Percentiles rank a stretch among this genome's conserved stretches.
Evolutionary conservation across 2,113 vertebrate species (phyloP).

Genomic region (Planiliza haematocheilus): DNA sequence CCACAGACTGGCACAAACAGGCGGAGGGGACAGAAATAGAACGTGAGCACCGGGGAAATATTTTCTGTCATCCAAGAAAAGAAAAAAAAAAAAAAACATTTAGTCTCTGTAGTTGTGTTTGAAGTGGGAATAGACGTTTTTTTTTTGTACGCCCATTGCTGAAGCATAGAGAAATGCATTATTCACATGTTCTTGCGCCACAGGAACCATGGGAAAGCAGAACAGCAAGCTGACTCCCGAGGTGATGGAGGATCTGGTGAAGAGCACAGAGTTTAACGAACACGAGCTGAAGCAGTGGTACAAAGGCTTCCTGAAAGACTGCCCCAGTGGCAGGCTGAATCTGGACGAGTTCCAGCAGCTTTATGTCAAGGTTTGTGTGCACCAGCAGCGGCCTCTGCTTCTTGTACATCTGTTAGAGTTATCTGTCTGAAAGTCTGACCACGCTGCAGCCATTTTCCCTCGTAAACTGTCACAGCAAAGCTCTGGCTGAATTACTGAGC

Average conservation of each 20-base stretch:
- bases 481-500: constrained; percentile 23
- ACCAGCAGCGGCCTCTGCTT: background rate
- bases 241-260: constrained; percentile 99
- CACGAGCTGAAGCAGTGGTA: constrained; percentile 89
- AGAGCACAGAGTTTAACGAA: constrained; percentile 90
- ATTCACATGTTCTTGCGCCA: constrained; percentile 71
- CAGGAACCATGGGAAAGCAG: constrained; percentile 98
- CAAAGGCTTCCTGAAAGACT: constrained; percentile 87
- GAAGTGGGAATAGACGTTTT: constrained; percentile 27
- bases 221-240: constrained; percentile 99
- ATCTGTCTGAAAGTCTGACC: constrained; percentile 2
- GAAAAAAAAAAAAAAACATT: constrained; percentile 11
- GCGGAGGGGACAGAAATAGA: constrained; percentile 70
- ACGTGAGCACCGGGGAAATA: constrained; percentile 39
- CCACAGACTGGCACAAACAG: constrained; percentile 61
- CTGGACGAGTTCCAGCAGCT: constrained; percentile 87
- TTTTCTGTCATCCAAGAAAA: constrained; percentile 20
- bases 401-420: background rate
- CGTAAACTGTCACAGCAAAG: constrained; percentile 55
- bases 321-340: constrained; percentile 84
- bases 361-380: constrained; percentile 82
- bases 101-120: constrained; percentile 11
- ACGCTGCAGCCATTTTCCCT: background rate
- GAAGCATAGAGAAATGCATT: constrained; percentile 56
- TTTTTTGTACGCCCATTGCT: constrained; percentile 2